These are phyloP conservation scores for Neogobius melanostomus DNA, from an alignment of 2,113 vertebrate genomes.

Conservation along the genomic window DNA sequence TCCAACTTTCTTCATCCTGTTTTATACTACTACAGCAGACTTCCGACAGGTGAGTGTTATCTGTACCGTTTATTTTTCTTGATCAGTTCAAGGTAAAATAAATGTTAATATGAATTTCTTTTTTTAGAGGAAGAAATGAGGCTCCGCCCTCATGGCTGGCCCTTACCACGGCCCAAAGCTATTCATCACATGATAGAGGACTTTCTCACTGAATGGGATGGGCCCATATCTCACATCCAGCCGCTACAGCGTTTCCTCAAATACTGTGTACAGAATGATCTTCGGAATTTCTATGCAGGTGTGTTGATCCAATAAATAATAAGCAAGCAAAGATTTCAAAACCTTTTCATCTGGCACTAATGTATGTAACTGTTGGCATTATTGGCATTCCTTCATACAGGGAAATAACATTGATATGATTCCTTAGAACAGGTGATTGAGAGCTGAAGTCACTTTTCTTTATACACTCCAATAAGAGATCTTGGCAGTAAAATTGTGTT, in stretches of 20 bases:
- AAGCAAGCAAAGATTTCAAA: background rate
- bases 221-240: constrained; percentile 86
- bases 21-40: constrained; percentile 87
- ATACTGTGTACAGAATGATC: constrained; percentile 88
- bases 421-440: too few species aligned
- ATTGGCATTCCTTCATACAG: too few species aligned
- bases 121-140: constrained; percentile 85
- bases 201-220: constrained; percentile 93
- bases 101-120: background rate
- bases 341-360: background rate
- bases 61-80: background rate
- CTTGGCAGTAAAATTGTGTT: too few species aligned
- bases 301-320: constrained; percentile 13
- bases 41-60: constrained; percentile 85
- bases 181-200: constrained; percentile 95
- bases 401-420: too few species aligned
- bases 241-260: constrained; percentile 92
- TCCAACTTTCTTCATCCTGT: constrained; percentile 97
- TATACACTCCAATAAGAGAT: too few species aligned
- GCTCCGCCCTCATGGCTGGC: constrained; percentile 82
- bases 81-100: background rate
- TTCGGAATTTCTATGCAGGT: constrained; percentile 94
- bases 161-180: constrained; percentile 84
- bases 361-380: background rate
- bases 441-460: too few species aligned